Conservation (phyloP, 2,113 vertebrate species). For the Cheirogaleus medius region DNA sequence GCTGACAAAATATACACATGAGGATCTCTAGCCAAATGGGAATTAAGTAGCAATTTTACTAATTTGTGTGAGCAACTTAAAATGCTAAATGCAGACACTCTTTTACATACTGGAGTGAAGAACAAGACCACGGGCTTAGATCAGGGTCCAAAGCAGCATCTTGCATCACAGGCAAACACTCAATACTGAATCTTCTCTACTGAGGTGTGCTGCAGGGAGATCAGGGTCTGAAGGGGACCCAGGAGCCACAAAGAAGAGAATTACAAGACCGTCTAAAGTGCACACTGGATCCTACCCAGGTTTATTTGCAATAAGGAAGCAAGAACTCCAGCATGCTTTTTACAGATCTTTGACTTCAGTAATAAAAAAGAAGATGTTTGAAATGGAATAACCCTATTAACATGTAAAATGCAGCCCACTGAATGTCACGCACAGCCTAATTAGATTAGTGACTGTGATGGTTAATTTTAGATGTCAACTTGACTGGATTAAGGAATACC, state of each 20-base stretch:
- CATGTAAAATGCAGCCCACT: not conserved
- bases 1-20: not conserved
- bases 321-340: not conserved
- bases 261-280: too few relatives aligned
- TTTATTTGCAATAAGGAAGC: not conserved
- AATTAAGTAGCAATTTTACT: not conserved
- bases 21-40: slow-evolving; percentile 1
- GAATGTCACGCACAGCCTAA: not conserved
- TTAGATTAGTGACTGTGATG: not conserved
- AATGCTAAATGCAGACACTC: not conserved
- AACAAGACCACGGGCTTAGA: not conserved
- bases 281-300: not conserved
- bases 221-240: not conserved
- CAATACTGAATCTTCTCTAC: not conserved
- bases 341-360: not conserved
- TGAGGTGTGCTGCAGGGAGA: not conserved
- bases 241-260: not conserved
- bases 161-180: not conserved
- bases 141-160: not conserved
- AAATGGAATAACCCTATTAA: not conserved
- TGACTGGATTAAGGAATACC: not conserved
- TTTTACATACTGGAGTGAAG: not conserved
- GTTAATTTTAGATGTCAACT: not conserved
- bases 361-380: not conserved
- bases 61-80: slow-evolving; percentile 17